A percentile compares a stretch with the other conserved stretches of the same genome.
Conservation (phyloP, 2,113 vertebrate species). For the Pluvianellus socialis region DNA sequence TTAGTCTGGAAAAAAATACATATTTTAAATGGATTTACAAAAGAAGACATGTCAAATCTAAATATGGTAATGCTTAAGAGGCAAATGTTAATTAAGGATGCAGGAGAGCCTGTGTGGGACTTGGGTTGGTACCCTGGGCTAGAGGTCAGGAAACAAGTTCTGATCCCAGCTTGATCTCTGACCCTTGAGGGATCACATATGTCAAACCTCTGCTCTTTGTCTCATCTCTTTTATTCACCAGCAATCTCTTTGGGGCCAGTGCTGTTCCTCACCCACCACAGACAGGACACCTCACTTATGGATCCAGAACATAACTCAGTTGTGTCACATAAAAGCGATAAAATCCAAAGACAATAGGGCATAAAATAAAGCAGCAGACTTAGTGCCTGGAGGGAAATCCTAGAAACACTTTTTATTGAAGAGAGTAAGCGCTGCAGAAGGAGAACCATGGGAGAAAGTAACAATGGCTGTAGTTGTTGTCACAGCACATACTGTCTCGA, state of each 20-base stretch:
- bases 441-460: neutral
- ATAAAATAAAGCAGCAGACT: neutral
- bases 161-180: neutral
- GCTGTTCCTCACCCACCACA: neutral
- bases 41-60: neutral
- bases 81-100: neutral
- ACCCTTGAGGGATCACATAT: neutral
- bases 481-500: neutral
- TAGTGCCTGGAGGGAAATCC: neutral
- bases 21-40: neutral
- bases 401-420: neutral
- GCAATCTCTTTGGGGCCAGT: neutral
- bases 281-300: neutral
- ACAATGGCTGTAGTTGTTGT: neutral
- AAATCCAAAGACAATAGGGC: neutral
- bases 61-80: neutral
- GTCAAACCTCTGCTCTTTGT: neutral
- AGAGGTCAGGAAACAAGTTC: neutral
- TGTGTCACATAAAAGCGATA: fast-evolving
- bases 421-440: neutral
- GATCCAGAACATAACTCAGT: neutral
- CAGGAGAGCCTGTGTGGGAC: neutral
- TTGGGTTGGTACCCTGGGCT: neutral
- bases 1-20: neutral
- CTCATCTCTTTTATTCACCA: neutral